Conservation (phyloP, 1,140 invertebrate genomes). For the Drosophila nannoptera region DNA sequence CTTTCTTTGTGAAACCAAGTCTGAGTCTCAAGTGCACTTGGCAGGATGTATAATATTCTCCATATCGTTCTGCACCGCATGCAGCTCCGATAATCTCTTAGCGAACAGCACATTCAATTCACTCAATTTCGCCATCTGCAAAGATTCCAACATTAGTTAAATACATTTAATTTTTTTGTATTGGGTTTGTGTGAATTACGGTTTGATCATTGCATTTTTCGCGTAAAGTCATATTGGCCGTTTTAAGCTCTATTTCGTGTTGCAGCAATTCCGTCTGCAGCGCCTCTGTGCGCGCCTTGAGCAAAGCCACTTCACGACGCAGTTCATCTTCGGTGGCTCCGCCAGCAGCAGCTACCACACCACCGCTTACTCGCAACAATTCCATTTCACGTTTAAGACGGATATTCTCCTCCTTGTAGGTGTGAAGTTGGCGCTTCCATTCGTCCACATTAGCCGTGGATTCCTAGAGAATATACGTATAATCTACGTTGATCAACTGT, state of each 20-base stretch:
- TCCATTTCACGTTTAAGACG: slow-evolving; percentile 85
- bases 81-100: slow-evolving; percentile 70
- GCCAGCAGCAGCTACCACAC: slow-evolving; percentile 48
- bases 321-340: slow-evolving; percentile 71
- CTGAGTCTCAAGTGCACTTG: slow-evolving; percentile 79
- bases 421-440: slow-evolving; percentile 97
- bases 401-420: slow-evolving; percentile 97
- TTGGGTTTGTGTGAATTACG: slow-evolving; percentile 37
- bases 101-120: slow-evolving; percentile 74
- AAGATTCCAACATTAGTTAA: slow-evolving; percentile 3
- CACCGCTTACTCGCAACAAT: slow-evolving; percentile 59
- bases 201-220: slow-evolving; percentile 78
- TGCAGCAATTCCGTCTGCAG: slow-evolving; percentile 75
- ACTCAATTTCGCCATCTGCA: slow-evolving; percentile 72
- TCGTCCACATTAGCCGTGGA: slow-evolving; percentile 98
- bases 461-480: slow-evolving; percentile 81
- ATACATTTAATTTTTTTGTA: not conserved
- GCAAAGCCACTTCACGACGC: slow-evolving; percentile 70
- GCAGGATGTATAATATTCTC: slow-evolving; percentile 77
- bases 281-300: slow-evolving; percentile 76
- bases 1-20: slow-evolving; percentile 67
- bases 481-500: not conserved
- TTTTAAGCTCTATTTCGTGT: slow-evolving; percentile 76
- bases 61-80: slow-evolving; percentile 82
- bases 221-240: slow-evolving; percentile 72